These are phyloP conservation scores for Tragelaphus scriptus DNA, from an alignment of 2,113 vertebrate species.

Conservation along the genomic window DNA sequence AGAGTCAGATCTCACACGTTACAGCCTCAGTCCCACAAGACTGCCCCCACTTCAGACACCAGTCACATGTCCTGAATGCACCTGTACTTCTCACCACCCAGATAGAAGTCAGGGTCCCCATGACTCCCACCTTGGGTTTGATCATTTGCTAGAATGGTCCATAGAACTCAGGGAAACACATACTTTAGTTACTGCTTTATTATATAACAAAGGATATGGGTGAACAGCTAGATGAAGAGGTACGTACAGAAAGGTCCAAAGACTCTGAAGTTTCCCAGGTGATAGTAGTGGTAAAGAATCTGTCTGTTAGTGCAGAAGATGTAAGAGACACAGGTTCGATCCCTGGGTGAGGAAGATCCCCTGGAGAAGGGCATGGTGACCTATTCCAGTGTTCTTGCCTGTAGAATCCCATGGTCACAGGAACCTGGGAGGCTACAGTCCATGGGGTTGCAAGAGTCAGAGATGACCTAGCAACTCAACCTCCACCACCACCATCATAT, in stretches of 20 bases:
- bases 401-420: not conserved
- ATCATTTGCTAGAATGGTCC: not conserved
- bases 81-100: not conserved
- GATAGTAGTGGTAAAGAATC: not conserved
- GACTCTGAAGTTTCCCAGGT: not conserved
- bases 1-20: not conserved
- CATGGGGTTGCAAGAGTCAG: not conserved
- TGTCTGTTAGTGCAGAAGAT: not conserved
- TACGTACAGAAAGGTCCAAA: rapidly evolving
- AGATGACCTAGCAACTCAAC: not conserved
- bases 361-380: rapidly evolving
- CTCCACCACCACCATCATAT: rapidly evolving
- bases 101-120: not conserved
- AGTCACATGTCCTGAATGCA: not conserved
- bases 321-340: not conserved
- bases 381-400: not conserved
- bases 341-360: not conserved
- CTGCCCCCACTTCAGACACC: too few species aligned
- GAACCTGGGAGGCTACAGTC: not conserved
- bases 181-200: not conserved
- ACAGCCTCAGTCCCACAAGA: not conserved
- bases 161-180: not conserved
- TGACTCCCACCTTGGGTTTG: not conserved
- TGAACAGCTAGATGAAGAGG: not conserved
- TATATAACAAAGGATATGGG: not conserved